Percentiles rank a stretch among this genome's conserved stretches.
These are phyloP conservation scores for Rhinogobius similis DNA, from an alignment of 2,113 vertebrate species.

Conservation along the genomic window DNA sequence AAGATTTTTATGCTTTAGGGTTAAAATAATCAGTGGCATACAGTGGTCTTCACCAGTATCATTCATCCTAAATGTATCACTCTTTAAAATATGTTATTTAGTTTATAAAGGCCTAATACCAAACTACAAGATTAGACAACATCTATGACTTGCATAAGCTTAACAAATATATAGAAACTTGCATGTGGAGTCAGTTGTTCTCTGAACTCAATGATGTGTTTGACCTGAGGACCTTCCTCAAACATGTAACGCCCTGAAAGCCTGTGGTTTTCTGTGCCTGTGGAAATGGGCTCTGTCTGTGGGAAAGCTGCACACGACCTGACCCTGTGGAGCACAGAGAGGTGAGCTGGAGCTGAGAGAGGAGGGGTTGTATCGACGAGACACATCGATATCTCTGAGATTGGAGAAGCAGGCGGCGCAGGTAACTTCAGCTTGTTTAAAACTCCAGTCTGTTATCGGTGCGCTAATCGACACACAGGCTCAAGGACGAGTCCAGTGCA, in stretches of 20 bases:
- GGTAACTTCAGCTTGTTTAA: conserved; percentile 28
- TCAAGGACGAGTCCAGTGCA: conserved; percentile 30
- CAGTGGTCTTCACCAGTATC: too few relatives aligned
- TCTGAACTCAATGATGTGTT: conserved; percentile 14
- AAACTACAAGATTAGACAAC: too few relatives aligned
- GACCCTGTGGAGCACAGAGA: conserved; percentile 50
- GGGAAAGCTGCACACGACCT: conserved; percentile 47
- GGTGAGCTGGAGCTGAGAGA: conserved; percentile 33
- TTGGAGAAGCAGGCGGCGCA: conserved; percentile 26
- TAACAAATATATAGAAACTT: neutral
- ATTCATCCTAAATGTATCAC: too few relatives aligned
- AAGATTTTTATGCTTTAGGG: too few relatives aligned
- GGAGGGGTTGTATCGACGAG: conserved; percentile 54
- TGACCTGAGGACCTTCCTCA: conserved; percentile 47
- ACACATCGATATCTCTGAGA: conserved; percentile 45
- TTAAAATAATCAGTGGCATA: too few relatives aligned
- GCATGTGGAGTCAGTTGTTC: neutral
- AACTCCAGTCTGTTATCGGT: conserved; percentile 14
- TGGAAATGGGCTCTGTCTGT: conserved; percentile 59
- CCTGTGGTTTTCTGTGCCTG: conserved; percentile 60
- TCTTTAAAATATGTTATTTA: too few relatives aligned
- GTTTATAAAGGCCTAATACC: too few relatives aligned
- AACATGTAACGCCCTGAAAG: conserved; percentile 65
- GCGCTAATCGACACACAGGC: conserved; percentile 24
- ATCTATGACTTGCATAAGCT: neutral